These are phyloP conservation scores for Ranitomeya variabilis DNA, from an alignment of 2,113 vertebrate genomes.

Conservation along the genomic window DNA sequence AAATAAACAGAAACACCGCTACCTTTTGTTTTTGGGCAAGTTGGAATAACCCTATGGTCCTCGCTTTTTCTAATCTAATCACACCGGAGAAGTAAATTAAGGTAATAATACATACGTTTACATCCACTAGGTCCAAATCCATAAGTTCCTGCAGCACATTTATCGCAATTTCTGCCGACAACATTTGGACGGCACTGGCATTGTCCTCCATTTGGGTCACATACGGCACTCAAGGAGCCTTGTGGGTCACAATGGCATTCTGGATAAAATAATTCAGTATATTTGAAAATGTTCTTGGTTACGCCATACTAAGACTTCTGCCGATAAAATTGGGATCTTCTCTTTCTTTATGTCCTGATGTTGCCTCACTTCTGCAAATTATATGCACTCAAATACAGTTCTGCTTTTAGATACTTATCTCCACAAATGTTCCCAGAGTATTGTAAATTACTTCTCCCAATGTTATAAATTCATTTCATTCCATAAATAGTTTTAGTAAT, in stretches of 20 bases:
- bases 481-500: neutral
- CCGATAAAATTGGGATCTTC: neutral
- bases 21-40: neutral
- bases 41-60: neutral
- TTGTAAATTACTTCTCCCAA: neutral
- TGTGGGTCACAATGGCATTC: constrained; percentile 93
- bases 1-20: neutral
- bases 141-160: constrained; percentile 86
- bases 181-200: constrained; percentile 91
- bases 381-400: neutral
- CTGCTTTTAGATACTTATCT: neutral
- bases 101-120: constrained; percentile 75
- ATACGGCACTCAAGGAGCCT: constrained; percentile 91
- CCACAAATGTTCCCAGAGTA: neutral
- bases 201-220: constrained; percentile 88
- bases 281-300: neutral
- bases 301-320: neutral
- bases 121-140: constrained; percentile 92
- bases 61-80: neutral
- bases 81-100: too few relatives aligned
- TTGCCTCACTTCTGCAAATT: neutral
- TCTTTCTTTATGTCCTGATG: neutral
- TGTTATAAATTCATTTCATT: neutral
- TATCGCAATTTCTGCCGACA: constrained; percentile 86
- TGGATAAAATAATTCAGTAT: constrained; percentile 60